Conservation (phyloP, 1,140 invertebrate genomes). For the Ceratosolen fusciceps region DNA sequence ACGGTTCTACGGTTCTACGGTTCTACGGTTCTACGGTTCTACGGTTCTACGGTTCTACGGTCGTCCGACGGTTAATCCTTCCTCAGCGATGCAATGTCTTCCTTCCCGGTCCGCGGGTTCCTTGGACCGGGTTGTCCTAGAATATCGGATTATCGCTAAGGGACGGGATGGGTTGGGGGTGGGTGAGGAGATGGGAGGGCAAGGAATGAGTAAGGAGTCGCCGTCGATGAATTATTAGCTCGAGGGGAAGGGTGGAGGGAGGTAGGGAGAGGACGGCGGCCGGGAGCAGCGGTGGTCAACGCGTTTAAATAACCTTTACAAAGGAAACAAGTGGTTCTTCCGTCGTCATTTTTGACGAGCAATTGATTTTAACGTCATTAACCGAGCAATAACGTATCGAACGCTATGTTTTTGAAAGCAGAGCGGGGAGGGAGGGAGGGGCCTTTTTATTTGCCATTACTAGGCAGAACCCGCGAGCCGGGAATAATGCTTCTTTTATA, state of each 20-base stretch:
- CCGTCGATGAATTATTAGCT: no score
- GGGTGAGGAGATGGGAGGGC: no score
- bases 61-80: no score
- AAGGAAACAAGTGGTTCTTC: no score
- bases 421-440: no score
- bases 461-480: background rate
- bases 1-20: background rate
- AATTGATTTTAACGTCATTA: constrained; percentile 18
- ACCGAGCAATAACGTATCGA: background rate
- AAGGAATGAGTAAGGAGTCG: background rate
- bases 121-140: no score
- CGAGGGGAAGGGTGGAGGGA: background rate
- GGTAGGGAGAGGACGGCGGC: background rate
- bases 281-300: background rate
- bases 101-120: no score
- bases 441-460: constrained; percentile 9
- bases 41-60: no score
- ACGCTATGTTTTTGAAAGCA: background rate
- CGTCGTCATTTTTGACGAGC: background rate
- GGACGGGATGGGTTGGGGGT: no score
- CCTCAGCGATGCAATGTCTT: no score
- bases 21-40: no score
- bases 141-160: no score
- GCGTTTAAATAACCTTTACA: background rate
- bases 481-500: constrained; percentile 7